Evolutionary conservation across 2,113 vertebrate genomes (phyloP), one percentile per base, ranked within the genome.

Genomic region (Petroica traversi): DNA sequence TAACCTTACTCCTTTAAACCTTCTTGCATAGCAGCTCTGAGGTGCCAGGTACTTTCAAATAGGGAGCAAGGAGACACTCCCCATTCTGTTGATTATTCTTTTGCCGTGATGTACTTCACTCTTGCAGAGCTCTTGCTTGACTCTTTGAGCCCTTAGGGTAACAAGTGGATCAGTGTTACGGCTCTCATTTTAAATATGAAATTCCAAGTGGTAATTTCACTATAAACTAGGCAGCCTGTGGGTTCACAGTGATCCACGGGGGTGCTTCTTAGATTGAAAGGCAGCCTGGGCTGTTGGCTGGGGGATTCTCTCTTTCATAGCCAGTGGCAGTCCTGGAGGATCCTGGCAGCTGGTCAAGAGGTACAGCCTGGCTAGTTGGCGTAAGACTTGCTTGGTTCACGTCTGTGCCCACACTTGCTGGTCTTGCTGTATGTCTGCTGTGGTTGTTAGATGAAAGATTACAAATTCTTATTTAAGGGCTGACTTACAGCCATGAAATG

Each of bases 341-440:
- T 49, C 15, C 52, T 76, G 67, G 25, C 20, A 40, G 62, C 26
- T 68, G 43, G n/a, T 36, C 1, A 5, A 41, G 81, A 63, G 20
- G 19, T 77, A 4, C 13, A 63, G 20, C 41, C 45, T 64, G 41
- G 18, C 31, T 22, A 20, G 31, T 6, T 38, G 26, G 25, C 36
- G 1, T n/a, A n/a, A n/a, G 28, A n/a, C 6, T 51, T 41, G 41
- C 5, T n/a, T 3, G 0, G 49, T 31, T 79, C 33, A 31, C 33
- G 12, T 66, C 61, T 45, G 40, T 66, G 54, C 26, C 33, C 49
- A 54, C 19, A 24, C 49, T 54, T 79, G 33, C 54, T 64, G 59
- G 8, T 34, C 40, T 13, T 72, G 38, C 54, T 85, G 29, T 41
- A 1, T 40, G 40, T 41, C 43, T 54, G 38, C 25, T 90, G 45